Conservation (phyloP, 2,797 vertebrate species). For the Pseudomugil tenellus region DNA sequence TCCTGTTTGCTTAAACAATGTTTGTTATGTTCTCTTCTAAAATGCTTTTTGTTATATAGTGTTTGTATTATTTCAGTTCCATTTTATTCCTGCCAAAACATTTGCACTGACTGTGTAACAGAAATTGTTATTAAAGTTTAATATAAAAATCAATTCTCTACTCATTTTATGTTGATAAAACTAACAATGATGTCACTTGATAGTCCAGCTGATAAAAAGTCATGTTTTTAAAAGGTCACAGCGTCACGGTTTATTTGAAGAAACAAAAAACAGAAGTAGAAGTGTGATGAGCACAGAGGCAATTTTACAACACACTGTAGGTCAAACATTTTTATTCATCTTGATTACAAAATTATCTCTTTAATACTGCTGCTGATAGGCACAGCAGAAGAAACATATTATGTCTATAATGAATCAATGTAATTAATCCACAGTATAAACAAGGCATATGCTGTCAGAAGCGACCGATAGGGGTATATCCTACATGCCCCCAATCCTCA, state of each 20-base stretch:
- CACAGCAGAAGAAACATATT: not conserved
- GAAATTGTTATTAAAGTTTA: conserved; percentile 24
- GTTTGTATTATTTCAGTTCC: not conserved
- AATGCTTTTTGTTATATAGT: not conserved
- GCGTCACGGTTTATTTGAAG: not conserved
- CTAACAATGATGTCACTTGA: not conserved
- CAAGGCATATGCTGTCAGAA: too few species aligned
- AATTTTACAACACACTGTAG: not conserved
- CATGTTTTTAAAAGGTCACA: not conserved
- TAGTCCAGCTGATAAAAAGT: not conserved
- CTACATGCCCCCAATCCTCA: too few species aligned
- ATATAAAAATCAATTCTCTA: not conserved
- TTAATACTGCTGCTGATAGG: not conserved
- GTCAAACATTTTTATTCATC: not conserved
- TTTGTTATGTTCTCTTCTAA: not conserved
- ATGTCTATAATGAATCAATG: not conserved
- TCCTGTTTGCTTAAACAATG: not conserved
- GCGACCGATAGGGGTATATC: too few species aligned
- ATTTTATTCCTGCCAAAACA: not conserved
- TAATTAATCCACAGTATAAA: too few species aligned
- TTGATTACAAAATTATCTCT: not conserved
- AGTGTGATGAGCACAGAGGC: not conserved
- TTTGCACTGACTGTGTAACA: conserved; percentile 13
- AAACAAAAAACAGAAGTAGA: conserved; percentile 27
- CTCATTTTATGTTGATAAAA: conserved; percentile 8